A percentile compares a stretch with the other conserved stretches of the same genome.
These are phyloP conservation scores for Cheilosia impressa DNA, from an alignment of 2,888 invertebrate genomes.

Conservation along the genomic window DNA sequence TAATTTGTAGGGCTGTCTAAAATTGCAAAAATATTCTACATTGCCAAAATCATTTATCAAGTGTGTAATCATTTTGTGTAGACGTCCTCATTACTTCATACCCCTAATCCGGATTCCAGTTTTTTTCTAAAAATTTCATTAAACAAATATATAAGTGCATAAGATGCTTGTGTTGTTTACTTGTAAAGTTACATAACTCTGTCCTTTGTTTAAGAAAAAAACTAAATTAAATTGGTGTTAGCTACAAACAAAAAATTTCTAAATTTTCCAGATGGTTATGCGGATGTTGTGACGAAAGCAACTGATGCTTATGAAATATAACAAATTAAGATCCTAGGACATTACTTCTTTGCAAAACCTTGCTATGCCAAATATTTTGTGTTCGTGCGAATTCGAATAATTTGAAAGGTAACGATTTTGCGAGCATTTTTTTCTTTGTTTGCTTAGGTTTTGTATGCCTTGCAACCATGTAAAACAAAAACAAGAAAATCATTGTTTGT, in stretches of 20 bases:
- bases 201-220: conserved; percentile 40
- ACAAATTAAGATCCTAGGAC: conserved; percentile 46
- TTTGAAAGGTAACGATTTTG: conserved; percentile 32
- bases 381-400: conserved; percentile 49
- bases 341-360: conserved; percentile 32
- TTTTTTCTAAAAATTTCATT: conserved; percentile 1
- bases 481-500: neutral
- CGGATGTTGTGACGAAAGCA: conserved; percentile 69
- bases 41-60: neutral
- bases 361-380: conserved; percentile 54
- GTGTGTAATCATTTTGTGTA: neutral
- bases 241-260: conserved; percentile 36
- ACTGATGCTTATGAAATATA: conserved; percentile 51
- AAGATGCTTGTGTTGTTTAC: conserved; percentile 27
- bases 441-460: conserved; percentile 18
- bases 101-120: neutral
- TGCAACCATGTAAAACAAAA: neutral
- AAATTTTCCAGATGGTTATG: conserved; percentile 73
- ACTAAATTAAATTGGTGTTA: conserved; percentile 27
- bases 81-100: neutral
- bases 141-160: neutral
- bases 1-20: too few relatives aligned
- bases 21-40: neutral
- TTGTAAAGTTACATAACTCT: conserved; percentile 20
- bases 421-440: neutral